Evolutionary conservation across 2,888 invertebrate species (phyloP).

Genomic region (Sturmia bella): DNA sequence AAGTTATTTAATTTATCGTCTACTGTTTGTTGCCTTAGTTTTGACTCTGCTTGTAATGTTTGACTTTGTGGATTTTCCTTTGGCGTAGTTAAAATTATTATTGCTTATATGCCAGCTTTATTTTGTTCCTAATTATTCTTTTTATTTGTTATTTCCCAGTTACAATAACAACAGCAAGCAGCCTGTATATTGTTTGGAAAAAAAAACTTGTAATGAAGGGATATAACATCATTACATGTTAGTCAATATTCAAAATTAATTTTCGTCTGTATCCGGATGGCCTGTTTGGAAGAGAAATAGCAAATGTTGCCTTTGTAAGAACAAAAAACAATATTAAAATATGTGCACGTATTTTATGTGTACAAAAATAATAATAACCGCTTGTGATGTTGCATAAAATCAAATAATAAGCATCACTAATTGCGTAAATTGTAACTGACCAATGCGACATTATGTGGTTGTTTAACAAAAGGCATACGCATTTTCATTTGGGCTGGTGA

Average conservation of each 20-base stretch:
- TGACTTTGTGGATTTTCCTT: conserved; percentile 43
- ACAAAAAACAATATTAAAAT: background rate
- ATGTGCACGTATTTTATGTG: background rate
- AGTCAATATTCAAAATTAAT: conserved; percentile 51
- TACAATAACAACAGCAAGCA: background rate
- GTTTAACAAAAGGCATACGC: conserved; percentile 51
- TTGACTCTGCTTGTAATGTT: conserved; percentile 35
- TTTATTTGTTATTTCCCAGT: background rate
- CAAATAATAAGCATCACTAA: conserved; percentile 67
- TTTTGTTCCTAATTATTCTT: background rate
- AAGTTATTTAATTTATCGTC: background rate
- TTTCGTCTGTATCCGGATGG: conserved; percentile 31
- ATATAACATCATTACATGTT: conserved; percentile 31
- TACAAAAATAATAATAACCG: conserved; percentile 26
- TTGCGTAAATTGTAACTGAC: conserved; percentile 68
- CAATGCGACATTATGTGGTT: conserved; percentile 69
- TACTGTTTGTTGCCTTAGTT: background rate
- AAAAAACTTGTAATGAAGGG: background rate
- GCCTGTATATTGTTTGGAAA: background rate
- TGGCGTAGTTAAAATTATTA: conserved; percentile 57
- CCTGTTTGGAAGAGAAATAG: background rate
- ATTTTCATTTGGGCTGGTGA: conserved; percentile 11
- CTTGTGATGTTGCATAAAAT: conserved; percentile 50
- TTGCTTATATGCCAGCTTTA: conserved; percentile 46
- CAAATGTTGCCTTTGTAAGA: background rate